A percentile compares a stretch with the other conserved stretches of the same genome.
These are phyloP conservation scores for Microctonus hyperodae DNA, from an alignment of 2,888 invertebrate species.

Conservation along the genomic window DNA sequence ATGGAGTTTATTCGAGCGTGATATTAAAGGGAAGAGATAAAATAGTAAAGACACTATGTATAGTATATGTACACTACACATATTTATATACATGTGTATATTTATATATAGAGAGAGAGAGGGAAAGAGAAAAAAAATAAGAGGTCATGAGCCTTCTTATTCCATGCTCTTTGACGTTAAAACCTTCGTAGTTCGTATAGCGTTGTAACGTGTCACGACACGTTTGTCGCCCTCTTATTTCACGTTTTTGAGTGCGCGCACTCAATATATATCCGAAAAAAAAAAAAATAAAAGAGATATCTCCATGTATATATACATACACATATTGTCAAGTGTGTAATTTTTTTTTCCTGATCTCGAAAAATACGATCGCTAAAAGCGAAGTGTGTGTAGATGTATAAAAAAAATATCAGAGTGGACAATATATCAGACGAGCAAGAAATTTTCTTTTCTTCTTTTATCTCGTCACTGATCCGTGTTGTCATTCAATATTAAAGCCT, in stretches of 20 bases:
- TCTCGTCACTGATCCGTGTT: neutral
- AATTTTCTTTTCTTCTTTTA: neutral
- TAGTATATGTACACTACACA: neutral
- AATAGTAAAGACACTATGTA: neutral
- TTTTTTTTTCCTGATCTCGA: too few relatives aligned
- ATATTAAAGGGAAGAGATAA: constrained; percentile 41
- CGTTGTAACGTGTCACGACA: neutral
- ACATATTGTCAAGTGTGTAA: too few relatives aligned
- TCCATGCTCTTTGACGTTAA: neutral
- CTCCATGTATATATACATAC: too few relatives aligned
- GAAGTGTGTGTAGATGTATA: neutral
- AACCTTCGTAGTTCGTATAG: neutral
- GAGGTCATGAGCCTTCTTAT: neutral
- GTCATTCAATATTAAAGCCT: neutral
- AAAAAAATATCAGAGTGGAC: neutral
- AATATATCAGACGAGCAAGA: neutral
- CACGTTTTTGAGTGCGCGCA: neutral
- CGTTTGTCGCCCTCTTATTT: neutral
- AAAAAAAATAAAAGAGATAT: neutral
- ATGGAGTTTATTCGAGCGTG: constrained; percentile 50
- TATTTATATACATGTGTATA: neutral
- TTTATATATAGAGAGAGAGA: neutral
- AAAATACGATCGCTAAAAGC: too few relatives aligned
- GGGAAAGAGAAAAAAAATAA: neutral
- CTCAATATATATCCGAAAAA: neutral